Percentiles rank a stretch among this genome's conserved stretches.
Evolutionary conservation across 2,113 vertebrate genomes (phyloP).

Genomic region (Semicossyphus pulcher): DNA sequence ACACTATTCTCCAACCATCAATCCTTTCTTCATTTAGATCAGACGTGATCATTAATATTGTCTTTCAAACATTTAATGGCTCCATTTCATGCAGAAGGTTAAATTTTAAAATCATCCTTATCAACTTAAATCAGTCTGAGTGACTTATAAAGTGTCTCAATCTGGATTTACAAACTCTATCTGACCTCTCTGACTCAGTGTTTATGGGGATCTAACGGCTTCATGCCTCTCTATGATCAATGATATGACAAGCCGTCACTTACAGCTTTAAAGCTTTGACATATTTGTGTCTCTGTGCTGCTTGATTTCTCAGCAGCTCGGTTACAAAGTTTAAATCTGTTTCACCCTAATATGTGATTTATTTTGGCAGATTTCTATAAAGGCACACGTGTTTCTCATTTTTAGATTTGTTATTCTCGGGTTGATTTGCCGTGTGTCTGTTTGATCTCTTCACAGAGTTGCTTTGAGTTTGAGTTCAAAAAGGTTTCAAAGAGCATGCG

Average conservation of each 20-base stretch:
- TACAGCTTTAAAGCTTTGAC: slow-evolving; percentile 1
- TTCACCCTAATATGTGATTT: background rate
- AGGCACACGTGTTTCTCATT: slow-evolving; percentile 4
- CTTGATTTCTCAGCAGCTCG: background rate
- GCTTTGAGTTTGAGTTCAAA: slow-evolving; percentile 61
- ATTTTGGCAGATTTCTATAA: background rate
- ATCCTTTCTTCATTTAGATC: background rate
- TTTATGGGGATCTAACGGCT: background rate
- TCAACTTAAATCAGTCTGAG: background rate
- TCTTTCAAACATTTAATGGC: background rate
- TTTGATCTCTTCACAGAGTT: slow-evolving; percentile 50
- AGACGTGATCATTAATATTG: background rate
- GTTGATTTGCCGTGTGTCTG: background rate
- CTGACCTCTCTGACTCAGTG: background rate
- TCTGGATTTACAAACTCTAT: background rate
- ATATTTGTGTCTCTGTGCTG: background rate
- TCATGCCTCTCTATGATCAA: background rate
- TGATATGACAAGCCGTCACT: slow-evolving; percentile 4
- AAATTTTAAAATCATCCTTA: background rate
- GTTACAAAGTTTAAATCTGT: background rate
- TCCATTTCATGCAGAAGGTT: background rate
- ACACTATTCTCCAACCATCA: background rate
- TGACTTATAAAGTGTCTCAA: background rate
- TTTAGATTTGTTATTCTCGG: background rate
- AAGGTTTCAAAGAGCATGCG: slow-evolving; percentile 49